Evolutionary conservation across 2,797 vertebrate species (phyloP).

Genomic region (Oreochromis grahami): DNA sequence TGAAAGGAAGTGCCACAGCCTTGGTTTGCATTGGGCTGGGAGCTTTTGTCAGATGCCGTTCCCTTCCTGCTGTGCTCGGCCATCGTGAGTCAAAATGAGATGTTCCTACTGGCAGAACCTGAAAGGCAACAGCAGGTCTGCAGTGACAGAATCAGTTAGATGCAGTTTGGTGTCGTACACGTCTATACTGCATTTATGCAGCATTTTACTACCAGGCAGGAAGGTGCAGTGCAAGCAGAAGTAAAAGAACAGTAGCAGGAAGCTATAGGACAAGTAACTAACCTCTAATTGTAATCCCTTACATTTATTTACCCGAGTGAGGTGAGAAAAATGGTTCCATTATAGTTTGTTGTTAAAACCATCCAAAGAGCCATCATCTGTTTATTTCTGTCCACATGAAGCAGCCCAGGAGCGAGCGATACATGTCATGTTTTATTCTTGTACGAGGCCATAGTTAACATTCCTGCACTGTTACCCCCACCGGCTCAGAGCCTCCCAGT

Average conservation of each 20-base stretch:
- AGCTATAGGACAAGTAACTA: neutral
- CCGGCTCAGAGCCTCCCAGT: slow-evolving; percentile 39
- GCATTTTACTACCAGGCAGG: neutral
- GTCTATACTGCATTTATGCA: neutral
- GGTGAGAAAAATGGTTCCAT: neutral
- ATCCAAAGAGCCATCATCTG: neutral
- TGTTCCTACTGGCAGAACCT: neutral
- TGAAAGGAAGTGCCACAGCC: neutral
- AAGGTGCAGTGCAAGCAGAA: neutral
- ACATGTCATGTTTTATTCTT: slow-evolving; percentile 28
- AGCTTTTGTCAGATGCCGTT: neutral
- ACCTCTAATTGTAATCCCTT: neutral
- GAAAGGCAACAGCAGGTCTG: neutral
- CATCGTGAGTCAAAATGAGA: neutral
- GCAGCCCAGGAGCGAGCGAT: neutral
- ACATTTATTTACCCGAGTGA: neutral
- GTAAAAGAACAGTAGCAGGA: neutral
- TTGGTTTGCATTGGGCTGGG: neutral
- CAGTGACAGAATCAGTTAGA: neutral
- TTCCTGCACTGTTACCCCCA: slow-evolving; percentile 42
- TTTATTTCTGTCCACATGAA: slow-evolving; percentile 5
- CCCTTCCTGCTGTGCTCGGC: neutral
- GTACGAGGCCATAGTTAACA: slow-evolving; percentile 41
- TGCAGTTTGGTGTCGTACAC: neutral
- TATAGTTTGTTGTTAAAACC: neutral